Percentiles rank a stretch among this genome's conserved stretches.
phyloP scores from a whole-genome alignment of 2,113 vertebrate genomes.

The Hypomesus transpacificus region DNA sequence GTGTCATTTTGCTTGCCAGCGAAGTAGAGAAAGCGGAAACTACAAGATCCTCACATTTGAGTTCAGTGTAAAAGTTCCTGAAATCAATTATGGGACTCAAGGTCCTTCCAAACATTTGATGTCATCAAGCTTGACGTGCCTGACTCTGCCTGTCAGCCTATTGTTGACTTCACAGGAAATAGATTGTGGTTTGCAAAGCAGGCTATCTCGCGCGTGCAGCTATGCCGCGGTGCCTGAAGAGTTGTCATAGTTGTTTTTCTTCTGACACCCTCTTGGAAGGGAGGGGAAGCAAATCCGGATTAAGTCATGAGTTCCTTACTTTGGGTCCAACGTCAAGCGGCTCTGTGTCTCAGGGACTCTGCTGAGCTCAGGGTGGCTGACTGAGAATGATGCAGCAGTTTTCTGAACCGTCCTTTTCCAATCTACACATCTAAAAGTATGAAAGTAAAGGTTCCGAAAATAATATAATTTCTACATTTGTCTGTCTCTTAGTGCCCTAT shows the following conservation, averaged over 20 bases:
- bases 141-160: not conserved
- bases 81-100: too few relatives aligned
- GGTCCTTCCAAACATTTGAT: too few relatives aligned
- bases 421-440: not conserved
- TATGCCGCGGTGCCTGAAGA: constrained; percentile 1
- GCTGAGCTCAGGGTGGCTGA: not conserved
- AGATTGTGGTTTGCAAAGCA: not conserved
- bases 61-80: too few relatives aligned
- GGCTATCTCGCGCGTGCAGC: constrained; percentile 29
- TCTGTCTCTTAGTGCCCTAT: not conserved
- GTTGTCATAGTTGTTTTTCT: constrained; percentile 18
- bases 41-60: too few relatives aligned
- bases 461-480: not conserved
- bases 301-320: constrained; percentile 20
- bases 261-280: not conserved
- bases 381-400: not conserved
- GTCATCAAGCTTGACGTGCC: too few relatives aligned
- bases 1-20: too few relatives aligned
- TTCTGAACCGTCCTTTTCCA: too few relatives aligned
- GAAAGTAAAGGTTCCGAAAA: too few relatives aligned
- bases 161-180: not conserved
- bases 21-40: too few relatives aligned
- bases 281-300: constrained; percentile 39
- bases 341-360: not conserved
- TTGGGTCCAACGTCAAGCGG: constrained; percentile 1